Evolutionary conservation across 2,888 invertebrate genomes (phyloP).

Genomic region (Nomada fucata): DNA sequence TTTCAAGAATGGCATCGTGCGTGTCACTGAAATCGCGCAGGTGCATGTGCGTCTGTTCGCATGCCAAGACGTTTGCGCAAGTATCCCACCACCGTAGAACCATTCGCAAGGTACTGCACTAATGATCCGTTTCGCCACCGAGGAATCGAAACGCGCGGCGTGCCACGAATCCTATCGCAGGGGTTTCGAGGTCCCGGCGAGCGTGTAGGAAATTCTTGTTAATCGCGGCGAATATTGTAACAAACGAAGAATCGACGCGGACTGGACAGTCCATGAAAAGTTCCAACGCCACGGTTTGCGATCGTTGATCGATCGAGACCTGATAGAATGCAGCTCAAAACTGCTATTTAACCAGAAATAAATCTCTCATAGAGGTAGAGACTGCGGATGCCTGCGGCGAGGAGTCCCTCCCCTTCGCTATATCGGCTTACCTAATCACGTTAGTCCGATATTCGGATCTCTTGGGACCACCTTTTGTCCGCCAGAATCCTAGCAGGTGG

Average conservation of each 20-base stretch:
- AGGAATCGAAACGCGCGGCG: background rate
- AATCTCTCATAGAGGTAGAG: constrained; percentile 23
- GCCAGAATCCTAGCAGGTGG: constrained; percentile 47
- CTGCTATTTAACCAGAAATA: constrained; percentile 56
- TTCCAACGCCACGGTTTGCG: constrained; percentile 74
- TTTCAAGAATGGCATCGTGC: constrained; percentile 36
- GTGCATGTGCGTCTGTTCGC: constrained; percentile 43
- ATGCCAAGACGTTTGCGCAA: constrained; percentile 49
- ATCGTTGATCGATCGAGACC: constrained; percentile 74
- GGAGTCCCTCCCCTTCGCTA: constrained; percentile 72
- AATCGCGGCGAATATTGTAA: background rate
- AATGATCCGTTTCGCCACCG: constrained; percentile 20
- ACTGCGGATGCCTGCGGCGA: constrained; percentile 69
- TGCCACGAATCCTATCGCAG: too few species aligned
- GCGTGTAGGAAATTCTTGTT: too few species aligned
- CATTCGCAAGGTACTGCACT: constrained; percentile 34
- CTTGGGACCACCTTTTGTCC: constrained; percentile 5
- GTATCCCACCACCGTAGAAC: constrained; percentile 35
- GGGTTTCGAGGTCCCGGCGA: too few species aligned
- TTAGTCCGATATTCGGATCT: constrained; percentile 52
- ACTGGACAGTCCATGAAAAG: background rate
- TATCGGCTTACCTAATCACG: constrained; percentile 71
- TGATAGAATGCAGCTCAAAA: too few species aligned
- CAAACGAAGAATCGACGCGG: background rate
- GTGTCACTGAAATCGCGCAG: constrained; percentile 63